Base-by-base conservation (phyloP, 2,113 vertebrate genomes). In the Camelus bactrianus region DNA sequence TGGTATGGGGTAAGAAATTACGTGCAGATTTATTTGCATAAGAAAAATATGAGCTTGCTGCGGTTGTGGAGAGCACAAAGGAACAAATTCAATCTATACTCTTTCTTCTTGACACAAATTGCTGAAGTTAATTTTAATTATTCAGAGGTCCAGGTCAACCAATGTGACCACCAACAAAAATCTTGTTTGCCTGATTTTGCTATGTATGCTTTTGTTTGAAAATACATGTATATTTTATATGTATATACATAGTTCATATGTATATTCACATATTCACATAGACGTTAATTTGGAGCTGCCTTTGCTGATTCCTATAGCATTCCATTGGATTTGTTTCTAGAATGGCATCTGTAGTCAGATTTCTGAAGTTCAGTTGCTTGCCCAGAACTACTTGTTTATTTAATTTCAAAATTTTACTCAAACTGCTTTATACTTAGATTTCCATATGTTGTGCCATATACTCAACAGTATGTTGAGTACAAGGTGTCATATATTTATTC, bases 301-400 rank as follows among this genome's bases (percentile, higher is more conserved):
- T 56, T 65, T 94, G 48, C 35, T 86, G 30, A 87, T 96, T 92
- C 30, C 67, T 95, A 56, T 58, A 48, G 60, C 75, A 80, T 72
- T 86, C 48, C 86, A 38, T 2, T 3, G 6, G 54, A 95, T 96
- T 96, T 97, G 62, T 96, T 93, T 97, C 83, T 92, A 95, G 87
- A 98, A 97, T 97, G 97, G 80, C 90, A 95, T 97, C 83, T 97
- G 93, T 92, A 98, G 95, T 97, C 84, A 98, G 65, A 95, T 94
- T 97, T 98, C 92, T 97, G 95, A 95, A 91, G 80, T 97, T 97
- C 90, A 77, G 83, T 97, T 97, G 42, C 93, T 97, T 97, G 75
- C 96, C 96, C 96, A 98, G 97, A 97, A 97, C 89, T 97, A 95
- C 89, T 97, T 97, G 97, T 97, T 98, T 97, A 97, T 94, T 97